Evolutionary conservation across 2,888 invertebrate species (phyloP).

Genomic region (Melinaea marsaeus): DNA sequence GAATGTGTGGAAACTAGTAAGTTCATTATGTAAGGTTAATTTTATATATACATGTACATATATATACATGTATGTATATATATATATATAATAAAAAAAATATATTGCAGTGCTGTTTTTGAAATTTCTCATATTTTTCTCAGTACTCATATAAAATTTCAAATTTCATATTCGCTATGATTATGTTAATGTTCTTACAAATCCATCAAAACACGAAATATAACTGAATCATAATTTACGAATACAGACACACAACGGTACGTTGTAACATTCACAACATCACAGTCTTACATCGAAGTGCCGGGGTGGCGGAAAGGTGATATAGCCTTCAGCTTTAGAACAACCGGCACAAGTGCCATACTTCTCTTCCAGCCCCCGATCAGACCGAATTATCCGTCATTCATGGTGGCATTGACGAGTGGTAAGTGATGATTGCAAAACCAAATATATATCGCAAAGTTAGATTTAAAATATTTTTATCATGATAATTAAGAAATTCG

Average conservation of each 20-base stretch:
- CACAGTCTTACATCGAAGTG: conserved; percentile 94
- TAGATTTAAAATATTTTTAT: not conserved
- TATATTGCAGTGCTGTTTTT: too few relatives aligned
- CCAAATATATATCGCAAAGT: not conserved
- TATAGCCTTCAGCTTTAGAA: conserved; percentile 94
- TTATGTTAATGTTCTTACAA: too few relatives aligned
- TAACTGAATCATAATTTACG: not conserved
- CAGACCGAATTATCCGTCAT: conserved; percentile 91
- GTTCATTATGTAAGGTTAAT: conserved; percentile 41
- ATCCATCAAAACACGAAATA: too few relatives aligned
- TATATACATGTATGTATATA: too few relatives aligned
- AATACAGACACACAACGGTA: conserved; percentile 90
- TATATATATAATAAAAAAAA: too few relatives aligned
- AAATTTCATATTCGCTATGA: too few relatives aligned
- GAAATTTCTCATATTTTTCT: too few relatives aligned
- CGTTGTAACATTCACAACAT: conserved; percentile 95
- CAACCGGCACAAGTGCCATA: conserved; percentile 93
- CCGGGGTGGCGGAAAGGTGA: conserved; percentile 96
- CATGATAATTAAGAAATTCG: too few relatives aligned
- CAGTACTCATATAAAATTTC: too few relatives aligned
- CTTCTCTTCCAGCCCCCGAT: conserved; percentile 94
- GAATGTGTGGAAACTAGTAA: conserved; percentile 97
- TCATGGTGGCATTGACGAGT: conserved; percentile 93
- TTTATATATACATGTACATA: too few relatives aligned
- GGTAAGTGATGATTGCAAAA: conserved; percentile 62